phyloP scores from a whole-genome alignment of 2,113 vertebrate species.

The Crotalus helleri region DNA sequence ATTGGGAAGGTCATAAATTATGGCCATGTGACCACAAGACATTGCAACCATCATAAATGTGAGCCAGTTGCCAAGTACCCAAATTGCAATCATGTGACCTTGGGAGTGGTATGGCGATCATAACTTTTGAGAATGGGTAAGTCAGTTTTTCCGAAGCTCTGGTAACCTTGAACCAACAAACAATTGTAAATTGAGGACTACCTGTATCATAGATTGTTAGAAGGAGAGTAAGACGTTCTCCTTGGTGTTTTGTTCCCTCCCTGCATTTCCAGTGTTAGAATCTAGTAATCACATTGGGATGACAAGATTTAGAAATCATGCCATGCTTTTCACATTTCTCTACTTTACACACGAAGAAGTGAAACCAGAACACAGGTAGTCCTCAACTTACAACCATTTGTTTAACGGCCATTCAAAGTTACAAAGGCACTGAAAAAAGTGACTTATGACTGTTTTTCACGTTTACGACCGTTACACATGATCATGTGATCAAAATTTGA shows the following conservation, averaged over 20 bases:
- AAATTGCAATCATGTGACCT: too few species aligned
- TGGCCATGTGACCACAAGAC: background rate
- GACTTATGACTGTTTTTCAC: too few species aligned
- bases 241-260: background rate
- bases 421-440: too few species aligned
- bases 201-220: background rate
- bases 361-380: background rate
- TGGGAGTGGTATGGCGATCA: too few species aligned
- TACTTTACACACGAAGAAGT: background rate
- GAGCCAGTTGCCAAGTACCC: background rate
- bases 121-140: too few species aligned
- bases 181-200: too few species aligned
- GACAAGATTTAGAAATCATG: background rate
- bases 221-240: background rate
- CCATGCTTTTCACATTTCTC: background rate
- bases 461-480: too few species aligned
- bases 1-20: background rate
- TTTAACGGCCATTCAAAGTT: too few species aligned
- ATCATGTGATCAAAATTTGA: too few species aligned
- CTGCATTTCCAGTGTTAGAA: background rate
- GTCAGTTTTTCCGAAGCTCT: too few species aligned
- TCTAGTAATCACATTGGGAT: background rate
- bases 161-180: too few species aligned
- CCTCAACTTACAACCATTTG: too few species aligned
- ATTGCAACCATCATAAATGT: background rate